Evolutionary conservation across 2,113 vertebrate species (phyloP), one percentile per base, ranked within the genome.

Genomic region (Ursus arctos): DNA sequence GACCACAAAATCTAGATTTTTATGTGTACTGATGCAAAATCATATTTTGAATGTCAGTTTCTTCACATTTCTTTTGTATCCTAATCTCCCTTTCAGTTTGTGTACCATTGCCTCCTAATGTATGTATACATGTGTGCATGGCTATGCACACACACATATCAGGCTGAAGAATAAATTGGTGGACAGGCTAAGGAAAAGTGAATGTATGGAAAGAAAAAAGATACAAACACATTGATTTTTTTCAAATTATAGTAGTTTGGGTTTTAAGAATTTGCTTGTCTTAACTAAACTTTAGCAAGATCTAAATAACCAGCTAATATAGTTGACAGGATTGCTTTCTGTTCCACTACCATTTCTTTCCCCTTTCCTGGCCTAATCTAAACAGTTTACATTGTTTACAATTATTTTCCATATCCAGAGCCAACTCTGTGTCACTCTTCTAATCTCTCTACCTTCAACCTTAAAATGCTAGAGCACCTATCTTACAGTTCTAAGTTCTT

Each of bases 151-250:
- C 4, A 15, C 2, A 33, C 18, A 16, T 31, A 36, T 26, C 55
- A 71, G 15, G 33, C 83, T 55, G 21, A 82, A 59, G 51, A 80
- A 69, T 93, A 36, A 86, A 49, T 71, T 76, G 33, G 8, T 31
- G 0, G 77, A 47, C 7, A 80, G 33, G 85, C 26, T 15, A 65
- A 88, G 26, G 67, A 77, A 28, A 95, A 88, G 33, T 79, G 79
- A 86, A 97, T 53, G 1, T 28, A 49, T 71, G 33, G 28, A 69
- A 80, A 95, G 59, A 84, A 84, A 61, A 88, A 55, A 80, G 47
- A 74, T 57, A 61, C 43, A 91, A 92, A 9, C 26, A 19, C 4
- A 0, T 36, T 40, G 57, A 36, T 57, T 69, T 26, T 67, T 24
- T 2, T 21, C 24, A 59, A 61, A 74, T 16, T 53, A 67, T 8